Base-by-base conservation (phyloP, 2,888 invertebrate species). In the Idaea biselata region DNA sequence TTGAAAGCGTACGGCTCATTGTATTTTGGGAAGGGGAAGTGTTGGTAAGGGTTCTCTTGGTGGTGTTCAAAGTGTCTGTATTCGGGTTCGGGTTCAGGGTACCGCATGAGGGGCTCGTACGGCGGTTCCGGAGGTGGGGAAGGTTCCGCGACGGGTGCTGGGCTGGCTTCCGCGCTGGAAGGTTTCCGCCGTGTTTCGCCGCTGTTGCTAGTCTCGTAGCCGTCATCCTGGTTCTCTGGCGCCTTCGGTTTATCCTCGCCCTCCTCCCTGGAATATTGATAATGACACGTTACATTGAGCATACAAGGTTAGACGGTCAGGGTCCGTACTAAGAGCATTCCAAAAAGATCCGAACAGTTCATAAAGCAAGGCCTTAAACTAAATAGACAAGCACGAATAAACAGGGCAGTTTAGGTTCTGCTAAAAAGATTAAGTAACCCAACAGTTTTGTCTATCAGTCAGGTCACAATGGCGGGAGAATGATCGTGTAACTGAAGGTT, bases 191-290 rank as follows among this genome's bases (percentile, higher is more conserved):
- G 91, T 85, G 88, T 88, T 87, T 92, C 91, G 80, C 92, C 94
- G 80, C 94, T 94, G 75, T 94, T 96, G 90, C 97, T 96, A 76
- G 97, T 97, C 93, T 97, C 97, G 93, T 97, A 97, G 73, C 97
- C 97, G 93, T 97, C 97, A 93, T 97, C 97, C 81, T 96, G 95
- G 79, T 95, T 95, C 92, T 97, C 97, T 80, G 95, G 94, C 80
- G 87, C 84, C 84, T 88, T 91, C 82, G 91, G 88, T 91, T 94
- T 91, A 76, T 90, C 91, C 71, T 84, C 84, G 79, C 86, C 91
- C 83, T 90, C 91, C 84, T 89, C 91, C 84, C 93, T 91, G 88
- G 55, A 75, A 78, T 61, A 74, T 44, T 14, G 44, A 44, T 63
- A 68, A 56, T 8, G 11, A 56, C 17, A 16, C n/a, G 25, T 11